Conservation (phyloP, 2,113 vertebrate species). For the Phasianus colchicus region DNA sequence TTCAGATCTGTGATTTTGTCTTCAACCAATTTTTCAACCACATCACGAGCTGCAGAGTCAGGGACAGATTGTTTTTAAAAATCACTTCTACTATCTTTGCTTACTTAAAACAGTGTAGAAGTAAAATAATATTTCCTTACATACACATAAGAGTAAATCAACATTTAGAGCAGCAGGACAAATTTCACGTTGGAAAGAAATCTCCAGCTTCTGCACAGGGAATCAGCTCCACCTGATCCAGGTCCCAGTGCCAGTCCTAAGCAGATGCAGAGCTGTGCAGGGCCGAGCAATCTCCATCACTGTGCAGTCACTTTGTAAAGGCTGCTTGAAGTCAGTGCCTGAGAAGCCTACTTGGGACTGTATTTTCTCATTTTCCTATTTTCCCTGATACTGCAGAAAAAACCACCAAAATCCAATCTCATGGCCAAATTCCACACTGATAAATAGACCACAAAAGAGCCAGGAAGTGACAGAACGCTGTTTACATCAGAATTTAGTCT, state of each 20-base stretch:
- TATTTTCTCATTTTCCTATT: neutral
- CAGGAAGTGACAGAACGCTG: neutral
- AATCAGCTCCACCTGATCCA: neutral
- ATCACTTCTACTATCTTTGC: neutral
- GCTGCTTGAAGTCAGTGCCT: neutral
- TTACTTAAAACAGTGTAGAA: neutral
- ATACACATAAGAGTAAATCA: neutral
- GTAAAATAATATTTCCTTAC: neutral
- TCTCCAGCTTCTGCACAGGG: neutral
- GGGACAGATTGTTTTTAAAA: neutral
- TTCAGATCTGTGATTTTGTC: slow-evolving; percentile 83
- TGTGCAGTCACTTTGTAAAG: neutral
- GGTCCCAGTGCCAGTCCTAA: neutral
- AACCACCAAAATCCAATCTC: neutral
- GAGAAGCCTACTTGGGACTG: neutral
- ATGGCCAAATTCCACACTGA: neutral
- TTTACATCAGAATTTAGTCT: no score
- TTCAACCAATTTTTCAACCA: slow-evolving; percentile 86
- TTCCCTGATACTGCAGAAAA: neutral
- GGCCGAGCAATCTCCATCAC: neutral
- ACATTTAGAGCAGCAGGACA: neutral
- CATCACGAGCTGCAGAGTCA: slow-evolving; percentile 85
- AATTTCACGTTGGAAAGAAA: neutral
- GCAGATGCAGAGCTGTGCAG: neutral
- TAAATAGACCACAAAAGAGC: no score